Evolutionary conservation across 1,140 invertebrate species (phyloP).

Genomic region (Hestina assimilis): DNA sequence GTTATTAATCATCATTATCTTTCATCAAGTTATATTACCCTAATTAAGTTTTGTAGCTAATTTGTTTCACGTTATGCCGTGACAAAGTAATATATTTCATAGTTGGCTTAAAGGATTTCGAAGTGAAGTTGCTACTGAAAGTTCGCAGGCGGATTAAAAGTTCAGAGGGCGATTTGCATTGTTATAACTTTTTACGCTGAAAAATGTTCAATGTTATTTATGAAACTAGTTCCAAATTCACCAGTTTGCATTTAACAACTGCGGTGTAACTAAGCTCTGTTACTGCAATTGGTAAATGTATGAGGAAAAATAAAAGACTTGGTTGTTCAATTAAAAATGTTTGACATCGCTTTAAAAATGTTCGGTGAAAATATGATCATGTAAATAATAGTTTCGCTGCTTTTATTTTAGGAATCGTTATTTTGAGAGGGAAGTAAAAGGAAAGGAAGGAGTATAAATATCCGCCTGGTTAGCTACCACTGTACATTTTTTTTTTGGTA

Average conservation of each 20-base stretch:
- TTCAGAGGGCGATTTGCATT: slow-evolving; percentile 47
- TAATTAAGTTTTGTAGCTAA: slow-evolving; percentile 29
- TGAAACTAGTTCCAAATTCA: slow-evolving; percentile 11
- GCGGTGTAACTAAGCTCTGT: slow-evolving; percentile 11
- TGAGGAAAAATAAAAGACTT: no score
- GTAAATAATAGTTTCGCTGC: no score
- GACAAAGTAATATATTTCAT: slow-evolving; percentile 46
- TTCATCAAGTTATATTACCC: slow-evolving; percentile 29
- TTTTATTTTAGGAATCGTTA: no score
- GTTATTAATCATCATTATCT: slow-evolving; percentile 29
- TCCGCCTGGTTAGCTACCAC: no score
- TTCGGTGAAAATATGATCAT: no score
- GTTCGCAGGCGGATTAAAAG: slow-evolving; percentile 56
- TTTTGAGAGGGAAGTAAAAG: no score
- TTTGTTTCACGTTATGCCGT: slow-evolving; percentile 30
- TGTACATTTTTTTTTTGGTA: no score
- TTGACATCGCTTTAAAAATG: no score
- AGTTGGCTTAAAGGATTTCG: slow-evolving; percentile 50
- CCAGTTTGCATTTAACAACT: slow-evolving; percentile 14
- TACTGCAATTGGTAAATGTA: neutral
- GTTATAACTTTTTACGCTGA: slow-evolving; percentile 50
- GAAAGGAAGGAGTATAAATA: no score
- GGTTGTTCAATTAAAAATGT: no score
- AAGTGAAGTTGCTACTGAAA: slow-evolving; percentile 45
- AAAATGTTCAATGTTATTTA: slow-evolving; percentile 29